Evolutionary conservation across 2,888 invertebrate species (phyloP), one percentile per base, ranked within the genome.

Genomic region (Nysson spinosus): DNA sequence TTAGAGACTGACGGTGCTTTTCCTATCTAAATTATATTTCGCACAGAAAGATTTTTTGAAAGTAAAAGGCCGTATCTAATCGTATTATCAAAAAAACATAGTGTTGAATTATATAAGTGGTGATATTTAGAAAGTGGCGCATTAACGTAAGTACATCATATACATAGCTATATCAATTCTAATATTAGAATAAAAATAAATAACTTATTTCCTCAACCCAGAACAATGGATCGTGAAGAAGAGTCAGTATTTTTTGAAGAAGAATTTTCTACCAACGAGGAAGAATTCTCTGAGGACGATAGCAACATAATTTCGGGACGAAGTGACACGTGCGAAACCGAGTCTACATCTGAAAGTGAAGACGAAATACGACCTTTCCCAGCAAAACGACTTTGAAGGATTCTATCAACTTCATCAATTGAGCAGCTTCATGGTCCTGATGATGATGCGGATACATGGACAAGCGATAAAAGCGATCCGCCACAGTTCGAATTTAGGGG

Each of bases 181-280:
- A 43, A 43, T 26, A 7, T 43, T 43, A n/a, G 12, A 43, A 43
- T 43, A 43, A 43, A 43, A 39, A 39, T 39, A 39, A 39, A 39
- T 39, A 39, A 39, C 19, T 39, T 39, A 39, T 39, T 17, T 39
- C 19, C 39, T 7, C 39, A 39, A 16, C 19, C 6, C 39, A 39
- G 39, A 39, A 39, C 39, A 39, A 19, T 39, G 39, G 20, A 39
- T 39, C 39, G 39, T 39, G 39, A 39, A 39, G 39, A 39, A 39
- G 39, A 39, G 19, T 39, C 19, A 19, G 19, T 19, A 39, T 39
- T 39, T 39, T 39, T 17, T 17, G 39, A 39, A 39, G 39, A 39
- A 17, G 39, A 39, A 39, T 39, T 39, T 39, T 39, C 20, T 17
- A 39, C 17, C 39, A n/a, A n/a, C n/a, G n/a, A n/a, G n/a, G n/a